phyloP scores from a whole-genome alignment of 1,140 invertebrate species.

The Papilio helenus region DNA sequence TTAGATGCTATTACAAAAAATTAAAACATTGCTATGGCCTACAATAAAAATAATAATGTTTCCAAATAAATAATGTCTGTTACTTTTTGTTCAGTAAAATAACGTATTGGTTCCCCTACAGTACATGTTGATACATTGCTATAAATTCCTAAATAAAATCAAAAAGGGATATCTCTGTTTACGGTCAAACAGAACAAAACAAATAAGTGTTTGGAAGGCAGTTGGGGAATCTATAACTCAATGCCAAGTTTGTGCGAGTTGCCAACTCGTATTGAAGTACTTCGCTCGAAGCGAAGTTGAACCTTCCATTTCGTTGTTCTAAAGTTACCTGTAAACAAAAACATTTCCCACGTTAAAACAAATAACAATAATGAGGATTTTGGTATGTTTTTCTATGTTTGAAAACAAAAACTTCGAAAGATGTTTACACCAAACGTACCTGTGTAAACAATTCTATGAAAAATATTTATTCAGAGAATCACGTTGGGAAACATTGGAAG shows the following conservation, averaged over 20 bases:
- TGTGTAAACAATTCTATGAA: background rate
- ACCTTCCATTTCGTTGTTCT: conserved; percentile 69
- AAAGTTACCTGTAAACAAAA: conserved; percentile 77
- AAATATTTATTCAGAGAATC: conserved; percentile 13
- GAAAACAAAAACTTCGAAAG: conserved; percentile 26
- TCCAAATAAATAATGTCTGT: no score
- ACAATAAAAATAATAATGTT: no score
- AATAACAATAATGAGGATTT: conserved; percentile 54
- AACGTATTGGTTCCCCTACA: background rate
- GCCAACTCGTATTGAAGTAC: conserved; percentile 72
- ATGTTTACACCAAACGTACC: background rate
- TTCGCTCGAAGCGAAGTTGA: conserved; percentile 62
- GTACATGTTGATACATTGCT: background rate
- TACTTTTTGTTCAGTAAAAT: no score
- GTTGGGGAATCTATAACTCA: conserved; percentile 81
- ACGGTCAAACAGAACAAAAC: conserved; percentile 76
- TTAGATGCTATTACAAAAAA: background rate
- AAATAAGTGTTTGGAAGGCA: conserved; percentile 79
- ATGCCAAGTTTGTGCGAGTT: conserved; percentile 78
- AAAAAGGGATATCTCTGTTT: conserved; percentile 76
- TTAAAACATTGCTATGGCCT: no score
- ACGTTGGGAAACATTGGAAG: background rate
- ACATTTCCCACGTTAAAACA: conserved; percentile 53
- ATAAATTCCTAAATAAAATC: conserved; percentile 47
- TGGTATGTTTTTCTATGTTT: conserved; percentile 44